A percentile compares a stretch with the other conserved stretches of the same genome.
phyloP scores from a whole-genome alignment of 2,797 vertebrate genomes.

The Oreonectes daqikongensis region DNA sequence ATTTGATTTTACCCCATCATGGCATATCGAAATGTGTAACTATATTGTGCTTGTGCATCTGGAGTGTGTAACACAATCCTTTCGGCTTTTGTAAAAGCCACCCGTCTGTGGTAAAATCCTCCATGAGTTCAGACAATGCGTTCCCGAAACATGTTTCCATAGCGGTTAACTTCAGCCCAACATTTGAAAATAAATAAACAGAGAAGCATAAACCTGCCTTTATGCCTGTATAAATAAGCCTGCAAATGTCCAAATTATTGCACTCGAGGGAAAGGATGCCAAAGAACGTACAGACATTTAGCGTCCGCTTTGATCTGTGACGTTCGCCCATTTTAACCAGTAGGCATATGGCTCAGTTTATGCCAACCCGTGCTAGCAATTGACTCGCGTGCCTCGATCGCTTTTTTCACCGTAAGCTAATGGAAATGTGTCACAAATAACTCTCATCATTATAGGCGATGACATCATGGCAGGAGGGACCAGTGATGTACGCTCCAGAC shows the following conservation, averaged over 20 bases:
- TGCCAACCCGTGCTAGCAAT: constrained; percentile 72
- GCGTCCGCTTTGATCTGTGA: constrained; percentile 68
- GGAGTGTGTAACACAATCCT: constrained; percentile 27
- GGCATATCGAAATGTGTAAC: constrained; percentile 16
- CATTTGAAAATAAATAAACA: constrained; percentile 78
- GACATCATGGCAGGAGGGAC: constrained; percentile 29
- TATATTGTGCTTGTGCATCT: constrained; percentile 23
- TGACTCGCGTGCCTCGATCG: constrained; percentile 64
- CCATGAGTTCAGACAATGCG: constrained; percentile 24
- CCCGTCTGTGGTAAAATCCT: constrained; percentile 42
- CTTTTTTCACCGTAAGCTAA: constrained; percentile 20
- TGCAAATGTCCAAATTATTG: constrained; percentile 77
- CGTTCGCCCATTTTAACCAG: constrained; percentile 72
- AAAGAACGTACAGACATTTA: constrained; percentile 57
- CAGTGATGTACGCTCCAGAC: constrained; percentile 17
- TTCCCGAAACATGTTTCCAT: constrained; percentile 39
- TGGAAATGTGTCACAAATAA: constrained; percentile 17
- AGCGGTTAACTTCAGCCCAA: constrained; percentile 26
- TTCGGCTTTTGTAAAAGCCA: constrained; percentile 36
- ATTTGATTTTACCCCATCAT: background rate
- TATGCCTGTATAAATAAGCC: constrained; percentile 77
- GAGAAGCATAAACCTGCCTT: constrained; percentile 76
- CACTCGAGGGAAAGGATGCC: constrained; percentile 67
- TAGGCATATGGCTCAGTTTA: constrained; percentile 78
- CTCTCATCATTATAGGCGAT: constrained; percentile 22